Evolutionary conservation across 2,113 vertebrate genomes (phyloP).

Genomic region (Halichoeres trimaculatus): DNA sequence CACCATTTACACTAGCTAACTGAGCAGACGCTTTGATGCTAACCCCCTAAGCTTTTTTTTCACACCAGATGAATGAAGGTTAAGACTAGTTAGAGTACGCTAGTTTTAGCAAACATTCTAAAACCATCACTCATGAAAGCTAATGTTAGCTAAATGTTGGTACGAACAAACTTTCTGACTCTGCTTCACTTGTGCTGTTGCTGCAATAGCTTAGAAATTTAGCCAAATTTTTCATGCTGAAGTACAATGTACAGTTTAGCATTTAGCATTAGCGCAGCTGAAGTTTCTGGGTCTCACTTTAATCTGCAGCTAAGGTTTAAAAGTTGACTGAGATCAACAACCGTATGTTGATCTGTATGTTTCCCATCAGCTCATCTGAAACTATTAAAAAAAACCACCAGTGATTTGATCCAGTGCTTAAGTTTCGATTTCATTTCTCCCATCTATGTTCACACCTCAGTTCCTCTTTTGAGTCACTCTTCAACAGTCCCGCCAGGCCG

Average conservation of each 20-base stretch:
- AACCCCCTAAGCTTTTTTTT: background rate
- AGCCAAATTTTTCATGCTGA: background rate
- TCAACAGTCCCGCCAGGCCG: constrained; percentile 72
- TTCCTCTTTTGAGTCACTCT: constrained; percentile 49
- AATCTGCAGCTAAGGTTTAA: background rate
- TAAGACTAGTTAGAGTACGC: too few relatives aligned
- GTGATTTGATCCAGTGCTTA: background rate
- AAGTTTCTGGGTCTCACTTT: constrained; percentile 44
- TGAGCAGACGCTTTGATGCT: background rate
- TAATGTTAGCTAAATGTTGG: background rate
- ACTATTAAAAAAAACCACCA: constrained; percentile 1
- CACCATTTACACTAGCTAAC: background rate
- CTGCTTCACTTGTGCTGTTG: background rate
- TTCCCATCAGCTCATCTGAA: background rate
- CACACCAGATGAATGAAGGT: background rate
- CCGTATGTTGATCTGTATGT: background rate
- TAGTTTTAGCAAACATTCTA: background rate
- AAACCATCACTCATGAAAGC: background rate
- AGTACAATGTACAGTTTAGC: background rate
- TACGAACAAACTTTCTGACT: background rate
- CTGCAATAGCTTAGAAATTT: constrained; percentile 5
- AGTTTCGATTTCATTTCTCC: constrained; percentile 11
- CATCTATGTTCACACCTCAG: constrained; percentile 2
- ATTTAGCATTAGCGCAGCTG: background rate
- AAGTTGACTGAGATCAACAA: too few relatives aligned